Conservation (phyloP, 2,113 vertebrate species). For the Ornithorhynchus anatinus region DNA sequence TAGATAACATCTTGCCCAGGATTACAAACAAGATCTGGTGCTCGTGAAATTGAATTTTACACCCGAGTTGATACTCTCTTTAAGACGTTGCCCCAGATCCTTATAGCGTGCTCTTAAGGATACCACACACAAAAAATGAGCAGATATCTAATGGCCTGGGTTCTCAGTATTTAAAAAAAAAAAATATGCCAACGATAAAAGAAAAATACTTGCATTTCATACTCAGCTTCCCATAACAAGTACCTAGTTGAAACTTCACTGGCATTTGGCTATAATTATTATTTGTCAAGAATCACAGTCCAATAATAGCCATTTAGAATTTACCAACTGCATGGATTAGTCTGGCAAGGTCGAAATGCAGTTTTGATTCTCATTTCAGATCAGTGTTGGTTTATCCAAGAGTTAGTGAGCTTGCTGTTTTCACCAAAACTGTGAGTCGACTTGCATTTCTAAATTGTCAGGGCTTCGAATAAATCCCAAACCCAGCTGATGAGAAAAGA, state of each 20-base stretch:
- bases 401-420: background rate
- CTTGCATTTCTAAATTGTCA: background rate
- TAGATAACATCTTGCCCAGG: too few species aligned
- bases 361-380: background rate
- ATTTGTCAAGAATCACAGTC: background rate
- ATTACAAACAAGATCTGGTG: too few species aligned
- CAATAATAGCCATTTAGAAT: constrained; percentile 10
- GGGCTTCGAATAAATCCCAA: background rate
- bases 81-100: too few species aligned
- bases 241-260: background rate
- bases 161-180: too few species aligned
- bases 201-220: background rate
- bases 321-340: background rate
- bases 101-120: too few species aligned
- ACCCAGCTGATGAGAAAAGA: background rate
- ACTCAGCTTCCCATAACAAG: background rate
- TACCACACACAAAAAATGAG: too few species aligned
- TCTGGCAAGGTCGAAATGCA: background rate
- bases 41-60: too few species aligned
- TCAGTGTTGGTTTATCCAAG: background rate
- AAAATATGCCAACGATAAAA: too few species aligned
- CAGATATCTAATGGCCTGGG: too few species aligned
- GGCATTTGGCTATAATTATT: background rate
- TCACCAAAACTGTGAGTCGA: background rate
- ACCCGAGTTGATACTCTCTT: too few species aligned